Base-by-base conservation (phyloP, 2,113 vertebrate genomes). In the Grammomys surdaster region DNA sequence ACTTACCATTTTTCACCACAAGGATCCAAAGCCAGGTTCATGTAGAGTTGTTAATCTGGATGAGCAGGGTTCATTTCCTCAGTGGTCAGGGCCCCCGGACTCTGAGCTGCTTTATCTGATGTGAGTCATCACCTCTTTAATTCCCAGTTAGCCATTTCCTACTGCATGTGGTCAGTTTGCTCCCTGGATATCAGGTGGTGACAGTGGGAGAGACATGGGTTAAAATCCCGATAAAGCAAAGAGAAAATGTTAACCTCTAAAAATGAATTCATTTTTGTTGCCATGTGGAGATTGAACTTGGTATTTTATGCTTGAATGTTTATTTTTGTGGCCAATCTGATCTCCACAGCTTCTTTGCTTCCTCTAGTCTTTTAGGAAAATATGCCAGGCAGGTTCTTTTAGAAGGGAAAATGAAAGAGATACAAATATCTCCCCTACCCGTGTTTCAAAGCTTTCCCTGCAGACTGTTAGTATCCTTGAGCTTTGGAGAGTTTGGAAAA, bases 51-150 rank as follows among this genome's bases (percentile, higher is more conserved):
- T 95, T 88, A 19, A 89, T 95, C 31, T 72, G 54, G 65, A 65
- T 51, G 26, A 86, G 2, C 19, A 73, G 91, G 63, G 43, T 36
- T 87, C 43, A n/a, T 95, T 70, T 88, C 51, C 77, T 54, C 56
- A 40, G 36, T 11, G 63, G 86, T 11, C 58, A 19, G 82, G 20
- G 65, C 12, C 76, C 13, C 51, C 26, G 56, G 0, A 46, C 43
- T 81, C 78, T 73, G 65, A 36, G 54, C 0, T 48, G 58, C 24
- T 28, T 8, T 26, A 0, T 81, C 7, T 78, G 94, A 94, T 63
- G 1, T 54, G 97, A 97, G 14, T 93, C 85, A 20, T 46, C 90
- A 94, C 94, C 90, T 54, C 90, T 93, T 95, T 93, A 90, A 96
- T 97, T 94, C 89, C 76, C 67, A 75, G 75, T 95, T 93, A 96